These are phyloP conservation scores for Desmophyllum pertusum DNA, from an alignment of 92 coral and sea anemone genomes.

Conservation along the genomic window DNA sequence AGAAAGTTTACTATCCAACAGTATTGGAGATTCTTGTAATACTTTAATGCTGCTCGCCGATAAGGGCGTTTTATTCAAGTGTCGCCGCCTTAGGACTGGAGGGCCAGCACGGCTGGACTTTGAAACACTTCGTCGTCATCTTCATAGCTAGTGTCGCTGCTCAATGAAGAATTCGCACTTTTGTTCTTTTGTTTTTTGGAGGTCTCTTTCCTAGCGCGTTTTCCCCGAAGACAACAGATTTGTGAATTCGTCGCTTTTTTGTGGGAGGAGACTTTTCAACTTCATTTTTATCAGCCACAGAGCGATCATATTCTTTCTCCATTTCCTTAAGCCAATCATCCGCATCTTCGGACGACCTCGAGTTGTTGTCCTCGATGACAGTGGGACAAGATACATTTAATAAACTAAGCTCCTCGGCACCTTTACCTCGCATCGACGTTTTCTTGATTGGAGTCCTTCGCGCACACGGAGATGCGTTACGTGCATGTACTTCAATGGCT, in stretches of 20 bases:
- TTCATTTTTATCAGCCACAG: background rate
- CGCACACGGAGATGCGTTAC: background rate
- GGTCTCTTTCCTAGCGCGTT: conserved; percentile 18
- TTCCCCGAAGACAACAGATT: conserved; percentile 66
- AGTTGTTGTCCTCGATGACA: conserved; percentile 45
- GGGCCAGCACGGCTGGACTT: conserved; percentile 45
- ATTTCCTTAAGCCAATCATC: conserved; percentile 59
- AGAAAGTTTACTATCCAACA: conserved; percentile 34
- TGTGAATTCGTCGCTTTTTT: conserved; percentile 60
- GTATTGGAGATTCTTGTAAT: conserved; percentile 92
- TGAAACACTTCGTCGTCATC: conserved; percentile 68
- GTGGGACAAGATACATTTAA: conserved; percentile 21
- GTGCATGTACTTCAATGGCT: background rate
- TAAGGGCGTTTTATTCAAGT: conserved; percentile 66
- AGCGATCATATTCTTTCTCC: conserved; percentile 33
- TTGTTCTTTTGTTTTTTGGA: conserved; percentile 7
- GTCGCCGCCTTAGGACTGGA: conserved; percentile 43
- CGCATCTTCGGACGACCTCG: conserved; percentile 63
- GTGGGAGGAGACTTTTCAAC: conserved; percentile 28
- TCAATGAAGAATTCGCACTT: conserved; percentile 19
- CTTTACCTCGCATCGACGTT: background rate
- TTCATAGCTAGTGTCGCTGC: conserved; percentile 59
- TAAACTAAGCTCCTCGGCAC: background rate
- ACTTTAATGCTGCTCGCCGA: conserved; percentile 81
- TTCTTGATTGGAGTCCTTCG: background rate